phyloP scores from a whole-genome alignment of 2,113 vertebrate species.

The Melanocharis versteri region DNA sequence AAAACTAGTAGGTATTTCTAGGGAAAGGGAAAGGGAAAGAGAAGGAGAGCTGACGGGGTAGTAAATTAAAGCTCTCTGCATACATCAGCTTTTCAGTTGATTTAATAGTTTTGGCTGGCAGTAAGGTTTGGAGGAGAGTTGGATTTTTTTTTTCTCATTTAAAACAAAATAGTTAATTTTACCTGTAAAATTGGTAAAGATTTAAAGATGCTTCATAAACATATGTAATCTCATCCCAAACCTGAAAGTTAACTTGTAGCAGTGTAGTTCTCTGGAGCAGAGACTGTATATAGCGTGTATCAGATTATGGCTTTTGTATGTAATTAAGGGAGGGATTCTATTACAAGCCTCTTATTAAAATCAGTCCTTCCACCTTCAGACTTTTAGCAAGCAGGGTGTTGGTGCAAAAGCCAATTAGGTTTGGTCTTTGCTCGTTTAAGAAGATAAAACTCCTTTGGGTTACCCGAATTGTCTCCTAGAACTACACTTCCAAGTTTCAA shows the following conservation, averaged over 20 bases:
- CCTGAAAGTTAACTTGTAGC: neutral
- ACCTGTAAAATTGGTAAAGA: neutral
- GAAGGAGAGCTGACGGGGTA: neutral
- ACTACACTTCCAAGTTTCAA: neutral
- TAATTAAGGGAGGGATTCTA: neutral
- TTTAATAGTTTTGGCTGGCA: neutral
- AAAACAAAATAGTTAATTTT: neutral
- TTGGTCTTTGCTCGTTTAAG: neutral
- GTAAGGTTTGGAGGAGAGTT: neutral
- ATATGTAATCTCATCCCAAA: neutral
- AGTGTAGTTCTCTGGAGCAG: neutral
- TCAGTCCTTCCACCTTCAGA: neutral
- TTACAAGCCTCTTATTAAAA: constrained; percentile 9
- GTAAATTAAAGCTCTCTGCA: neutral
- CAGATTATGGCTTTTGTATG: neutral
- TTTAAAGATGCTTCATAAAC: neutral
- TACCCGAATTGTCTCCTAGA: neutral
- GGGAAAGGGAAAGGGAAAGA: neutral
- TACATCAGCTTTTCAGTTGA: neutral
- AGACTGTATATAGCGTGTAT: neutral
- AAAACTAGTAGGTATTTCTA: neutral
- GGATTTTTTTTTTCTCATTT: neutral
- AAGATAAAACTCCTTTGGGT: neutral
- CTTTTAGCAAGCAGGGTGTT: neutral
- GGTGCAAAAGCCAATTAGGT: neutral